These are phyloP conservation scores for Girardinichthys multiradiatus DNA, from an alignment of 2,113 vertebrate genomes.

Conservation along the genomic window DNA sequence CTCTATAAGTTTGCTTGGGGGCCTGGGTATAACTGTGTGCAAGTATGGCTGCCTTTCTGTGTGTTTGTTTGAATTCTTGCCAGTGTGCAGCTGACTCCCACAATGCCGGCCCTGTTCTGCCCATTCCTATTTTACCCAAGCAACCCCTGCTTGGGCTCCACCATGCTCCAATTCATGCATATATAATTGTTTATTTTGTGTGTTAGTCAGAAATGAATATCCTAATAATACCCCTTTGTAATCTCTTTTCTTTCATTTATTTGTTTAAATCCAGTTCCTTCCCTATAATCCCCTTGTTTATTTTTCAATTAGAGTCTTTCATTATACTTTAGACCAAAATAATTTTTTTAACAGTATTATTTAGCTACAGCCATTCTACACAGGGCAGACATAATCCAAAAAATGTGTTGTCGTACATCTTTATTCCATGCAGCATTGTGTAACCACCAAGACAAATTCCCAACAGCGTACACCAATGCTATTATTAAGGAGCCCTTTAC, in stretches of 20 bases:
- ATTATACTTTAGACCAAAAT: neutral
- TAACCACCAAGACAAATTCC: no score
- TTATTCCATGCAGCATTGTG: no score
- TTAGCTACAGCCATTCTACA: neutral
- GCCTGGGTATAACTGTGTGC: conserved; percentile 15
- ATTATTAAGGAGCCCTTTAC: neutral
- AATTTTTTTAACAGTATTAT: neutral
- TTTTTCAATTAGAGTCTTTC: neutral
- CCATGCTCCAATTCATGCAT: conserved; percentile 64
- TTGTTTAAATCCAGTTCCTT: neutral
- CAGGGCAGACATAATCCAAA: no score
- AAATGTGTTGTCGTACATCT: no score
- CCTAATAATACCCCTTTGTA: neutral
- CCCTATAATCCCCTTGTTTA: neutral
- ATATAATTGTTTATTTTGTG: conserved; percentile 12
- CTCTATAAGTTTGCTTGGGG: neutral
- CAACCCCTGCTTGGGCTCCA: conserved; percentile 41
- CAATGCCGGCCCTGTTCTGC: conserved; percentile 72
- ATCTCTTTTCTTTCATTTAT: neutral
- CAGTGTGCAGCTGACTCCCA: conserved; percentile 72
- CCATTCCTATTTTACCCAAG: conserved; percentile 40
- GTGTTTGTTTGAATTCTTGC: conserved; percentile 52
- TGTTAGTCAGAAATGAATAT: neutral
- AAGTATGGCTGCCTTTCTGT: conserved; percentile 10
- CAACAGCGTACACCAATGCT: no score